phyloP scores from a whole-genome alignment of 2,797 vertebrate species.

The Brachyalestes nurse region DNA sequence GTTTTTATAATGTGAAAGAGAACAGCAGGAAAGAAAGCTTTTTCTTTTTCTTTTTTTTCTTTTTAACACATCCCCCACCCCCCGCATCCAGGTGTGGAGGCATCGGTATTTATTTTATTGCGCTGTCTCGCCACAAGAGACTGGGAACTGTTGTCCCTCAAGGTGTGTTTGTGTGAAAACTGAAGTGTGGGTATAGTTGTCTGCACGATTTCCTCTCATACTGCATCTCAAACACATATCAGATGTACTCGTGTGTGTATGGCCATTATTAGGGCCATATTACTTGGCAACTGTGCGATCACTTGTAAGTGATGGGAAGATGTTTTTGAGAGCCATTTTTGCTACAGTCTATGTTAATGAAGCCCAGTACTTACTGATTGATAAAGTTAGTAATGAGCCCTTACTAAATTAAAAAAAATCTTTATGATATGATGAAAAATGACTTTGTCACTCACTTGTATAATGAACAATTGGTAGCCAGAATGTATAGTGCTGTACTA shows the following conservation, averaged over 20 bases:
- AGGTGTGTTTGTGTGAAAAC: constrained; percentile 53
- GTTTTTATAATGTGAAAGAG: constrained; percentile 14
- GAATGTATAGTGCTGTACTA: neutral
- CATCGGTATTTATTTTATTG: constrained; percentile 67
- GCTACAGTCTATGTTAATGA: neutral
- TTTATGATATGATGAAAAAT: neutral
- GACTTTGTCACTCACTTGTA: neutral
- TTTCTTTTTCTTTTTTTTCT: neutral
- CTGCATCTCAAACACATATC: constrained; percentile 15
- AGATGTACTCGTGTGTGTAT: constrained; percentile 27
- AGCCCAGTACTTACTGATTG: too few relatives aligned
- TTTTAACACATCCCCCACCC: constrained; percentile 56
- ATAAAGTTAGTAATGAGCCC: neutral
- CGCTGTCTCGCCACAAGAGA: constrained; percentile 63
- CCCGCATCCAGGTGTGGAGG: constrained; percentile 69
- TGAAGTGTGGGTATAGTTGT: neutral
- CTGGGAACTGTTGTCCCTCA: constrained; percentile 48
- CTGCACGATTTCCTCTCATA: constrained; percentile 10
- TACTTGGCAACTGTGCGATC: neutral
- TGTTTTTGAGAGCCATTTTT: neutral
- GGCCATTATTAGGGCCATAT: constrained; percentile 7
- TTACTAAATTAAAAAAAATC: too few relatives aligned
- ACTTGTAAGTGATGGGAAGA: neutral
- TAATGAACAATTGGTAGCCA: neutral
- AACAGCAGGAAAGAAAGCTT: constrained; percentile 2